A percentile compares a stretch with the other conserved stretches of the same genome.
phyloP scores from a whole-genome alignment of 2,888 invertebrate species.

The Acleris literana region DNA sequence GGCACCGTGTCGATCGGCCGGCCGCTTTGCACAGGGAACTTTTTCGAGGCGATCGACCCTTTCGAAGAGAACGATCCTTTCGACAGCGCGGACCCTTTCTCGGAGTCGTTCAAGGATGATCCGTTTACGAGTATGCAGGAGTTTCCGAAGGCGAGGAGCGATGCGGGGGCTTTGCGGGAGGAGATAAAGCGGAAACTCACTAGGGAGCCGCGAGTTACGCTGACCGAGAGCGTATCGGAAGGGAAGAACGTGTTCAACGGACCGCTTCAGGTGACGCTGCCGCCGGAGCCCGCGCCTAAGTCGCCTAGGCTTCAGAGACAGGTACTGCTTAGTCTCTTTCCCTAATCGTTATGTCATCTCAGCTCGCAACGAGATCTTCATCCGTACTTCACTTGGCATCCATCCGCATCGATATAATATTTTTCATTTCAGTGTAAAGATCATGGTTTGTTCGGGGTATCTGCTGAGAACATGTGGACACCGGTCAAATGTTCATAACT shows the following conservation, averaged over 20 bases:
- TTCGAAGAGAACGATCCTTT: slow-evolving; percentile 89
- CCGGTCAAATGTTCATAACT: too few relatives aligned
- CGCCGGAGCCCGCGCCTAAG: slow-evolving; percentile 83
- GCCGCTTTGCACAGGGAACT: slow-evolving; percentile 59
- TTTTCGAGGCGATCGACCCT: slow-evolving; percentile 82
- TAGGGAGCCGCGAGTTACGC: slow-evolving; percentile 46
- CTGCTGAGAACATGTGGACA: too few relatives aligned
- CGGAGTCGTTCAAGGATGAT: slow-evolving; percentile 84
- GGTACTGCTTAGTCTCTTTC: slow-evolving; percentile 46
- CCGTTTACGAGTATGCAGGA: slow-evolving; percentile 82
- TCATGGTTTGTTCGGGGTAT: too few relatives aligned
- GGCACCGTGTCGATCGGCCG: slow-evolving; percentile 76
- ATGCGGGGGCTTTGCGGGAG: slow-evolving; percentile 51
- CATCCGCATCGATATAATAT: too few relatives aligned
- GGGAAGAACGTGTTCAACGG: slow-evolving; percentile 83
- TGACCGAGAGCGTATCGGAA: slow-evolving; percentile 50
- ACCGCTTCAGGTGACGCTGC: slow-evolving; percentile 87
- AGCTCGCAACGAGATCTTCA: too few relatives aligned
- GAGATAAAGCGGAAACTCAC: slow-evolving; percentile 56
- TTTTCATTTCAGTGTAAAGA: too few relatives aligned
- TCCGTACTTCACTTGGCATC: too few relatives aligned
- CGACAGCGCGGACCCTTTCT: slow-evolving; percentile 87
- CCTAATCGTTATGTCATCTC: too few relatives aligned
- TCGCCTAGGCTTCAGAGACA: slow-evolving; percentile 74
- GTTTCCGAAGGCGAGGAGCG: slow-evolving; percentile 56